Percentiles rank a stretch among this genome's conserved stretches.
These are phyloP conservation scores for Indicator maculatus DNA, from an alignment of 2,113 vertebrate genomes.

Conservation along the genomic window DNA sequence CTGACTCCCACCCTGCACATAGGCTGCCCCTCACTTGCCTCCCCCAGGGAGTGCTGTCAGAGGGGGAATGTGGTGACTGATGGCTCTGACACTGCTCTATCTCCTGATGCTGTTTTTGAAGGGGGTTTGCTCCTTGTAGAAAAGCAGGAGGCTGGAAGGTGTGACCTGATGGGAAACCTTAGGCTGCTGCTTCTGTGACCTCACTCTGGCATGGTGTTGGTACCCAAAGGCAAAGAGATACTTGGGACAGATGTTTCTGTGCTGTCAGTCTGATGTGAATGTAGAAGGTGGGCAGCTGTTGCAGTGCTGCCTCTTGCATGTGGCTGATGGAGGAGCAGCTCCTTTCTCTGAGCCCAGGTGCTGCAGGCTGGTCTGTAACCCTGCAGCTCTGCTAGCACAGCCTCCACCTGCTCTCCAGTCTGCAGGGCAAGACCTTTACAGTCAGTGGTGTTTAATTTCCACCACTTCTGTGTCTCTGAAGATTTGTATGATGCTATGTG, in stretches of 20 bases:
- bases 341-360: background rate
- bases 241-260: background rate
- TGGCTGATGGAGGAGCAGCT: background rate
- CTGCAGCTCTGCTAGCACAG: background rate
- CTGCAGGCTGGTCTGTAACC: background rate
- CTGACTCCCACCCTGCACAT: rapidly evolving
- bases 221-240: background rate
- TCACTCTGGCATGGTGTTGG: background rate
- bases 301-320: background rate
- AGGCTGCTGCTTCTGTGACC: background rate
- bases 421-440: background rate
- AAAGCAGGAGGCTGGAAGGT: background rate
- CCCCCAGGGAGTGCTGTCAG: background rate
- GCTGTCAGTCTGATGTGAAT: background rate
- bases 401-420: background rate
- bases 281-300: background rate
- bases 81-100: background rate
- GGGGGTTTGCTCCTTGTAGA: background rate
- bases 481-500: background rate
- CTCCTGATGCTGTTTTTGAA: background rate
- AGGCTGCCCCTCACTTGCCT: background rate
- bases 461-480: background rate
- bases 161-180: too few relatives aligned
- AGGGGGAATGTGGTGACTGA: background rate
- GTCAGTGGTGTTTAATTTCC: background rate